Evolutionary conservation across 2,113 vertebrate species (phyloP).

Genomic region (Camelus dromedarius): DNA sequence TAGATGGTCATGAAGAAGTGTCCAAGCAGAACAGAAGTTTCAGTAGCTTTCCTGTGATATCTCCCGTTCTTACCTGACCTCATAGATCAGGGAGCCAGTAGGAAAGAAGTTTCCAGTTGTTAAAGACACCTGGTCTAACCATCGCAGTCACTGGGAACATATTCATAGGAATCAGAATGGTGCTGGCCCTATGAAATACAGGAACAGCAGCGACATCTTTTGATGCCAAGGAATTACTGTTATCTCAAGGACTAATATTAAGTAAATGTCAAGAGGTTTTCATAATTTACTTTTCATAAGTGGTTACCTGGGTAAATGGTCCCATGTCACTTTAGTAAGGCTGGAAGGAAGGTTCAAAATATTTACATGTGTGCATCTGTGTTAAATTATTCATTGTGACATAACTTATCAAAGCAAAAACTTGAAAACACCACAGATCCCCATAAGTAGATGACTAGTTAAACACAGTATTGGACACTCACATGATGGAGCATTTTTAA

Average conservation of each 20-base stretch:
- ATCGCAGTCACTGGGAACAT: not conserved
- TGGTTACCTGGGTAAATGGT: not conserved
- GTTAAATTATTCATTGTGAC: not conserved
- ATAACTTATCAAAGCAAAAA: not conserved
- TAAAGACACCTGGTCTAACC: not conserved
- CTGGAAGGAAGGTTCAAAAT: not conserved
- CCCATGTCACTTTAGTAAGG: not conserved
- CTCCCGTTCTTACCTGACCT: not conserved
- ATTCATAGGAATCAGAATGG: not conserved
- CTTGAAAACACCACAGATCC: not conserved
- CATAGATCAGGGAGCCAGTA: not conserved
- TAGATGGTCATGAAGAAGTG: not conserved
- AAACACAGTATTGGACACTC: not conserved
- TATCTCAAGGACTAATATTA: not conserved
- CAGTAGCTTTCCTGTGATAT: not conserved
- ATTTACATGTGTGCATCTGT: not conserved
- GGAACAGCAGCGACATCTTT: not conserved
- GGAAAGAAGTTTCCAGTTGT: not conserved
- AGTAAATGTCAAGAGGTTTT: not conserved
- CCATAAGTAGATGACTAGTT: not conserved
- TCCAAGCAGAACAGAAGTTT: not conserved
- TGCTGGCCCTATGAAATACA: not conserved
- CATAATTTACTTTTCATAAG: not conserved
- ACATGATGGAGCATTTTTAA: not conserved
- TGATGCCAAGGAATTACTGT: not conserved